A percentile compares a stretch with the other conserved stretches of the same genome.
phyloP scores from a whole-genome alignment of 1,140 invertebrate genomes.

The Melitaea cinxia region DNA sequence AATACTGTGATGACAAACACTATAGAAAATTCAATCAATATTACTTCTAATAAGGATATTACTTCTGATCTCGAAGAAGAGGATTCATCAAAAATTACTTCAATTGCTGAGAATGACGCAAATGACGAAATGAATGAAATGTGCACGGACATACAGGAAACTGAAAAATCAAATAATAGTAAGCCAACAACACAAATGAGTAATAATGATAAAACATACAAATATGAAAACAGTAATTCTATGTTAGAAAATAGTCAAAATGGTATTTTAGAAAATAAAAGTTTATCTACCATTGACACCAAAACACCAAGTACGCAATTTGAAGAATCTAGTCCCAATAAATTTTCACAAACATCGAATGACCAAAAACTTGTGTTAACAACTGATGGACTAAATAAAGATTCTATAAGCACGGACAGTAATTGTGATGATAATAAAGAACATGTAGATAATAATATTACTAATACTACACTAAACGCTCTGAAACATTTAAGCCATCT shows the following conservation, averaged over 20 bases:
- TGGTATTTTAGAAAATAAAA: neutral
- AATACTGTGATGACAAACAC: conserved; percentile 10
- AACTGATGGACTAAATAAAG: neutral
- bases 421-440: conserved; percentile 13
- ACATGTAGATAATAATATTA: conserved; percentile 22
- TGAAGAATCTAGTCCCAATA: neutral
- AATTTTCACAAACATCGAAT: neutral
- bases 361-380: neutral
- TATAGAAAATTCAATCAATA: neutral
- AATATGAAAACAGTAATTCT: neutral
- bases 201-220: neutral
- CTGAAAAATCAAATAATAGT: neutral
- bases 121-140: neutral
- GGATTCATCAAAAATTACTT: conserved; percentile 16
- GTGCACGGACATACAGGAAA: neutral
- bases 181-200: neutral
- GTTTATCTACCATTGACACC: neutral
- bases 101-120: neutral
- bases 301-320: neutral
- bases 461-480: conserved; percentile 46
- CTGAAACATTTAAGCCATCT: conserved; percentile 65
- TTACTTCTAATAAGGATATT: neutral
- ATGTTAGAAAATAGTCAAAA: neutral
- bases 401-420: conserved; percentile 8
- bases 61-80: conserved; percentile 21